phyloP scores from a whole-genome alignment of 1,140 invertebrate genomes.

The Holcopasites calliopsidis region DNA sequence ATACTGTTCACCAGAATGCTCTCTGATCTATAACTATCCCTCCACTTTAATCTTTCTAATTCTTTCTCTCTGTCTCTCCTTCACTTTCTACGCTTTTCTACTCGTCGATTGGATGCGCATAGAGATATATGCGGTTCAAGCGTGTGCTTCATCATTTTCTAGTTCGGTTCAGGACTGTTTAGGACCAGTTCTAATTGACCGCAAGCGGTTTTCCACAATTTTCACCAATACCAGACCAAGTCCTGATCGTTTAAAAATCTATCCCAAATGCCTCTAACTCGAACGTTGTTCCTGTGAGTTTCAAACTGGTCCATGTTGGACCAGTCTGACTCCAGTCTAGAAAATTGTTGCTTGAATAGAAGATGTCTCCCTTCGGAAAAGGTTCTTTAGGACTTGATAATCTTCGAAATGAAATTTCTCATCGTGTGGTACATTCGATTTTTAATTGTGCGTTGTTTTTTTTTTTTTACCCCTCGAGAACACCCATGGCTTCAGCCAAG shows the following conservation, averaged over 20 bases:
- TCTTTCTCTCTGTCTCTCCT: constrained; percentile 14
- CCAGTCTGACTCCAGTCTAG: too few species aligned
- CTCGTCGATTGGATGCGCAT: background rate
- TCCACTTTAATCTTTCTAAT: constrained; percentile 6
- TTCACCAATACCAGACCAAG: too few species aligned
- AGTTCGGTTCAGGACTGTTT: constrained; percentile 68
- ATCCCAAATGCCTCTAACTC: too few species aligned
- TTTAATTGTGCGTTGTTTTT: background rate
- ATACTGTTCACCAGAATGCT: constrained; percentile 2
- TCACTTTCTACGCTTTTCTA: background rate
- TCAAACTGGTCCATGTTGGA: too few species aligned
- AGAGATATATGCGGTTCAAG: constrained; percentile 48
- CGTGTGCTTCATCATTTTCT: constrained; percentile 52
- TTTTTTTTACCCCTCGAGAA: background rate
- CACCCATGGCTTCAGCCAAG: constrained; percentile 1
- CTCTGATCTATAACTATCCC: constrained; percentile 3
- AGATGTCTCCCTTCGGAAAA: too few species aligned
- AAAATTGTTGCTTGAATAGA: too few species aligned
- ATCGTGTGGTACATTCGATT: background rate
- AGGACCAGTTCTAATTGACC: constrained; percentile 71
- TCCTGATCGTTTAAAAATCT: too few species aligned
- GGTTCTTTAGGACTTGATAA: too few species aligned
- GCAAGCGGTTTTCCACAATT: too few species aligned
- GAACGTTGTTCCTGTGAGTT: too few species aligned
- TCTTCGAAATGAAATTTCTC: background rate